Evolutionary conservation across 2,888 invertebrate species (phyloP).

Genomic region (Encarsia formosa): DNA sequence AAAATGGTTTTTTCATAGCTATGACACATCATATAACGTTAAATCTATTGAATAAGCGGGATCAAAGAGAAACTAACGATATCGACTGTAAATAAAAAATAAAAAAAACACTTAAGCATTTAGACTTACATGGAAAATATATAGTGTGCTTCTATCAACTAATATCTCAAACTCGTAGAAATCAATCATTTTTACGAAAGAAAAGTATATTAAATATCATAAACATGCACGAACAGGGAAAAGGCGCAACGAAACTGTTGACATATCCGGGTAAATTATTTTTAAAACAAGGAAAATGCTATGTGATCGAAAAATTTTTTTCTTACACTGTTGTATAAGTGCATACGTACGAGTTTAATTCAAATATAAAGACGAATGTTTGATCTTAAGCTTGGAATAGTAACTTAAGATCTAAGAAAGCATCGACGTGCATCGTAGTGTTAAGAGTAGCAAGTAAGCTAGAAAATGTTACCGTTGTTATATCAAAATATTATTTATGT

Average conservation of each 20-base stretch:
- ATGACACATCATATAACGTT: conserved; percentile 47
- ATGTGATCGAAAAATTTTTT: conserved; percentile 7
- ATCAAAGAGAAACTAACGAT: conserved; percentile 44
- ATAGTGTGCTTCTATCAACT: too few relatives aligned
- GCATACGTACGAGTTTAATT: conserved; percentile 4
- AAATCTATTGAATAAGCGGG: conserved; percentile 47
- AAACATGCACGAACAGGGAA: conserved; percentile 18
- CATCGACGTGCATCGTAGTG: conserved; percentile 23
- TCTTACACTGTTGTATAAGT: conserved; percentile 4
- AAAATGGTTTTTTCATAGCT: too few relatives aligned
- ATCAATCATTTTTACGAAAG: too few relatives aligned
- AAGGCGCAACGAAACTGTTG: conserved; percentile 24
- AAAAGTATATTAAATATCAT: conserved; percentile 10
- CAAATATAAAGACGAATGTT: conserved; percentile 27
- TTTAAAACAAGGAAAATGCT: conserved; percentile 25
- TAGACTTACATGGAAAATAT: too few relatives aligned
- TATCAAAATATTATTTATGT: conserved; percentile 48
- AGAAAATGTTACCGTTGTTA: conserved; percentile 46
- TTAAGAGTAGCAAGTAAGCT: conserved; percentile 26
- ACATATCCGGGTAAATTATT: conserved; percentile 32
- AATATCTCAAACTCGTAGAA: too few relatives aligned
- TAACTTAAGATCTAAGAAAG: conserved; percentile 26
- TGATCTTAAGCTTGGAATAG: conserved; percentile 32
- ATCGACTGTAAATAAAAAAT: conserved; percentile 43
- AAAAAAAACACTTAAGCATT: too few relatives aligned